phyloP scores from a whole-genome alignment of 2,113 vertebrate species.

The Meleagris gallopavo region DNA sequence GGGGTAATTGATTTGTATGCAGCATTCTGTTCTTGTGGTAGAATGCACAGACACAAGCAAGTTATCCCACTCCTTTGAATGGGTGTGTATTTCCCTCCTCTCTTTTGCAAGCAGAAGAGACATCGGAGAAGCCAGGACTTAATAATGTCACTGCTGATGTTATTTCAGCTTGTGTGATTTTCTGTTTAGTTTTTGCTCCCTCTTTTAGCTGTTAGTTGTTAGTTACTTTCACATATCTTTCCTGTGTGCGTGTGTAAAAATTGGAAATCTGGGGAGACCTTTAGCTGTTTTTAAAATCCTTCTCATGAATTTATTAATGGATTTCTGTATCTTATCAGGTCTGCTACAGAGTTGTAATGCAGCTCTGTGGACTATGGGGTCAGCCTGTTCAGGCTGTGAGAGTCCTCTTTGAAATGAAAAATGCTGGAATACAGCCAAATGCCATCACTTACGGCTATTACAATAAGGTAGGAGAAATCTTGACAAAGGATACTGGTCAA shows the following conservation, averaged over 20 bases:
- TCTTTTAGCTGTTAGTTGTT: not conserved
- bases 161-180: not conserved
- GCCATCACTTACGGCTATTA: conserved; percentile 99
- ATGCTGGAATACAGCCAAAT: conserved; percentile 92
- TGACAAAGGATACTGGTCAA: not conserved
- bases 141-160: not conserved
- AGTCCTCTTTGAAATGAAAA: conserved; percentile 96
- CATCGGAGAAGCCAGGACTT: not conserved
- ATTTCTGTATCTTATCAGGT: conserved; percentile 80
- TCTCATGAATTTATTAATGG: not conserved
- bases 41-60: not conserved
- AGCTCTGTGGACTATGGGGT: conserved; percentile 93
- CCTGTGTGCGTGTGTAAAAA: not conserved
- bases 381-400: conserved; percentile 95
- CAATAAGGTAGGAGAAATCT: conserved; percentile 89
- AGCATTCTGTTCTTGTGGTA: not conserved
- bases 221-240: not conserved
- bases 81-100: not conserved
- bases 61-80: not conserved
- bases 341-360: conserved; percentile 97
- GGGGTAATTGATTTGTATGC: not conserved
- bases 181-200: not conserved
- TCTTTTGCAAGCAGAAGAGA: not conserved
- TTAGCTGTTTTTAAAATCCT: not conserved
- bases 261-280: not conserved